A percentile compares a stretch with the other conserved stretches of the same genome.
phyloP scores from a whole-genome alignment of 2,888 invertebrate genomes.

The Carcina quercana region DNA sequence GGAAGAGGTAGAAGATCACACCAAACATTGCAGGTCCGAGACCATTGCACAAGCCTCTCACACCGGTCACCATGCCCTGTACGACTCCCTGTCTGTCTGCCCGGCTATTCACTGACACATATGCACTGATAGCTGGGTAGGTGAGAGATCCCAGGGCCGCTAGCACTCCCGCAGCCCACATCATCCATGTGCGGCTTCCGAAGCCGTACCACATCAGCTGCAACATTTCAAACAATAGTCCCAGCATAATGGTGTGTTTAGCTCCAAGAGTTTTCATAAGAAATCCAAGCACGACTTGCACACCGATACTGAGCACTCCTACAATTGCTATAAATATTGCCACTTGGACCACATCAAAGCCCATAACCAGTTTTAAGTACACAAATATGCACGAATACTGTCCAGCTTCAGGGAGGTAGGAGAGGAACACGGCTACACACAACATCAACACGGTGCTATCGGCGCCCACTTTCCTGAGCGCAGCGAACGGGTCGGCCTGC shows the following conservation, averaged over 20 bases:
- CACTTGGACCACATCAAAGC: slow-evolving; percentile 95
- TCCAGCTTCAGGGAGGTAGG: slow-evolving; percentile 98
- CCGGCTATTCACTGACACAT: slow-evolving; percentile 97
- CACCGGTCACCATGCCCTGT: slow-evolving; percentile 99
- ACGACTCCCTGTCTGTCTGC: slow-evolving; percentile 98
- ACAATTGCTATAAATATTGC: slow-evolving; percentile 98
- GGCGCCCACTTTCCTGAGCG: slow-evolving; percentile 92
- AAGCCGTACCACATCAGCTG: slow-evolving; percentile 99
- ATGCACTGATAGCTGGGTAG: slow-evolving; percentile 99
- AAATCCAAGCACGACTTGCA: slow-evolving; percentile 91
- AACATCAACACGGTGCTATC: slow-evolving; percentile 97
- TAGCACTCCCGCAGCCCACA: slow-evolving; percentile 98
- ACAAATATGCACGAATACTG: slow-evolving; percentile 99
- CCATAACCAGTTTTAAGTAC: slow-evolving; percentile 97
- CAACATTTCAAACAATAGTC: slow-evolving; percentile 95
- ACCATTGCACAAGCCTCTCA: slow-evolving; percentile 97
- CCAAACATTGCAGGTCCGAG: slow-evolving; percentile 99
- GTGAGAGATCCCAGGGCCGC: slow-evolving; percentile 97
- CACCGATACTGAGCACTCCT: slow-evolving; percentile 95
- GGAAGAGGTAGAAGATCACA: slow-evolving; percentile 97
- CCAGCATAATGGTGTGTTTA: slow-evolving; percentile 98
- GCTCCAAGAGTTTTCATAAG: slow-evolving; percentile 90
- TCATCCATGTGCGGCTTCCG: slow-evolving; percentile 98
- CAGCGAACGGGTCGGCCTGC: slow-evolving; percentile 97
- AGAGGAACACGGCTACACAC: slow-evolving; percentile 97